Percentiles rank a stretch among this genome's conserved stretches.
Conservation (phyloP, 2,113 vertebrate species). For the Notarius lentiginosus region DNA sequence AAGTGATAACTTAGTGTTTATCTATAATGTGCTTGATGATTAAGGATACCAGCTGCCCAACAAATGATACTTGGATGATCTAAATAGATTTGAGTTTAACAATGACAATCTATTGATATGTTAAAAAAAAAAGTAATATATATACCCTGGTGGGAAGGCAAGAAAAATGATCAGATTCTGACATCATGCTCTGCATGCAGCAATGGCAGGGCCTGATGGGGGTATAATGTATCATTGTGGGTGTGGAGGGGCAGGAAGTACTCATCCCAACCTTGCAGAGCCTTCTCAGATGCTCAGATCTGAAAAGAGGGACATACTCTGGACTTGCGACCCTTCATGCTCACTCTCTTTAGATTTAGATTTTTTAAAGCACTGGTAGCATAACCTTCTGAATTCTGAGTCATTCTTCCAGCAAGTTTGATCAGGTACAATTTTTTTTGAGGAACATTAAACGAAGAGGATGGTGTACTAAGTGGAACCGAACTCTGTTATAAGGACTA, state of each 20-base stretch:
- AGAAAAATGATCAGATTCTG: conserved; percentile 47
- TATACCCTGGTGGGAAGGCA: background rate
- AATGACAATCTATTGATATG: background rate
- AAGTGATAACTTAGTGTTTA: background rate
- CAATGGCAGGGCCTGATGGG: conserved; percentile 42
- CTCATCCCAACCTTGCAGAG: conserved; percentile 19
- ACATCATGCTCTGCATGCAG: conserved; percentile 40
- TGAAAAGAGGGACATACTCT: background rate
- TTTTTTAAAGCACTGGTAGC: background rate
- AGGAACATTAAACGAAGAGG: background rate
- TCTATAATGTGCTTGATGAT: background rate
- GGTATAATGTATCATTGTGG: conserved; percentile 47
- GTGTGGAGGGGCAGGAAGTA: conserved; percentile 29
- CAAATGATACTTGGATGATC: background rate
- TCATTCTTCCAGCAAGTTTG: background rate
- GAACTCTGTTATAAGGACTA: background rate
- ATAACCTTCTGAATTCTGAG: background rate
- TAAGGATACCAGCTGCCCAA: background rate
- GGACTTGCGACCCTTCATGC: background rate
- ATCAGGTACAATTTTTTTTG: background rate
- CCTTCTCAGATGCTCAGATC: conserved; percentile 21
- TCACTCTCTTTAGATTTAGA: background rate
- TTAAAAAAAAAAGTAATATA: background rate
- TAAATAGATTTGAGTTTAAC: background rate
- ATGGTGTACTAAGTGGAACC: background rate